Evolutionary conservation across 2,113 vertebrate genomes (phyloP).

Genomic region (Myxocyprinus asiaticus): DNA sequence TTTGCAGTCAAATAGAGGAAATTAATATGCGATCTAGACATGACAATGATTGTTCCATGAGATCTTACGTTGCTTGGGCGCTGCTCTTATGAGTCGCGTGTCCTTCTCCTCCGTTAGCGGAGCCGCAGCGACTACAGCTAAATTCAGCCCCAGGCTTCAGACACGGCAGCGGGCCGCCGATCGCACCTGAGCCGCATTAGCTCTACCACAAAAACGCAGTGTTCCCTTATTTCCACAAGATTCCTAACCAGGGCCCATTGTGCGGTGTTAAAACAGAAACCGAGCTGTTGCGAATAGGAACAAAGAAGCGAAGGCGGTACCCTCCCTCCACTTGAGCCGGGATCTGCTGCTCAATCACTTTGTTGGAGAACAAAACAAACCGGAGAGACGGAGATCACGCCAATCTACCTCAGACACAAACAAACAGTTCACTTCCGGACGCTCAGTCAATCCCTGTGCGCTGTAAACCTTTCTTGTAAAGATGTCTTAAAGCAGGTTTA

Average conservation of each 20-base stretch:
- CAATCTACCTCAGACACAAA: constrained; percentile 3
- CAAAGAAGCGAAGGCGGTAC: background rate
- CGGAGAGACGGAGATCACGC: constrained; percentile 31
- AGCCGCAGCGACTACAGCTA: constrained; percentile 34
- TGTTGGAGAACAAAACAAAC: constrained; percentile 59
- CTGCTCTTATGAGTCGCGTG: background rate
- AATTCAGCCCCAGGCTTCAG: constrained; percentile 56
- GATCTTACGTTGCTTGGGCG: constrained; percentile 13
- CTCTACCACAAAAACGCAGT: constrained; percentile 37
- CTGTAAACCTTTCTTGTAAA: background rate
- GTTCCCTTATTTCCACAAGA: constrained; percentile 64
- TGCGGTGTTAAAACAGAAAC: background rate
- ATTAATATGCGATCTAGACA: background rate
- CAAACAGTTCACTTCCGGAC: constrained; percentile 33
- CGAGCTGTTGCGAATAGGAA: background rate
- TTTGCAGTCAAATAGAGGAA: background rate
- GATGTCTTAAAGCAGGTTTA: background rate
- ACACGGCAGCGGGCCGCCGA: constrained; percentile 63
- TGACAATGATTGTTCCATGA: background rate
- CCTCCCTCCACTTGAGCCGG: constrained; percentile 4
- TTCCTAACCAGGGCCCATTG: constrained; percentile 73
- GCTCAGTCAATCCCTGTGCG: too few species aligned
- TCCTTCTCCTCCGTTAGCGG: constrained; percentile 35
- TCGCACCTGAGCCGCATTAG: constrained; percentile 41
- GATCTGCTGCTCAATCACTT: constrained; percentile 50